Evolutionary conservation across 2,888 invertebrate species (phyloP).

Genomic region (Melipona beecheii): DNA sequence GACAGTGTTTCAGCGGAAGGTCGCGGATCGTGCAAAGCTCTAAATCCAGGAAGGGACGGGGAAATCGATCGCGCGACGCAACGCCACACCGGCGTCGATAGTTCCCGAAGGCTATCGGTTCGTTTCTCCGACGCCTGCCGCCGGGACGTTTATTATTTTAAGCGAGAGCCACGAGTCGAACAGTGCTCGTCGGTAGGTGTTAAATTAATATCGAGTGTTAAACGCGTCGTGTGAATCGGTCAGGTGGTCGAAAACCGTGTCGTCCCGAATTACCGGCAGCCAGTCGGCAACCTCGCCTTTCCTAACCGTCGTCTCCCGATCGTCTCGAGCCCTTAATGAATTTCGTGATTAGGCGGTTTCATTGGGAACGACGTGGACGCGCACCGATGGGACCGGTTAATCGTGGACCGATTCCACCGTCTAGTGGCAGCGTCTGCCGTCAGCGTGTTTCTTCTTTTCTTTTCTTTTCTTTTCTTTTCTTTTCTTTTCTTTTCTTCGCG

Average conservation of each 20-base stretch:
- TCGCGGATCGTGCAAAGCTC: constrained; percentile 3
- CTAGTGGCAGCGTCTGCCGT: neutral
- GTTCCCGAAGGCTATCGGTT: constrained; percentile 38
- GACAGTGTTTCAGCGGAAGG: constrained; percentile 9
- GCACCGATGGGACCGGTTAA: neutral
- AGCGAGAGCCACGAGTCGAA: constrained; percentile 46
- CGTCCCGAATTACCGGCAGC: constrained; percentile 56
- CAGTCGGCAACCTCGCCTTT: constrained; percentile 27
- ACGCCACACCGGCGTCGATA: neutral
- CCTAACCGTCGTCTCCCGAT: constrained; percentile 48
- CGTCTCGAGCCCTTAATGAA: constrained; percentile 70
- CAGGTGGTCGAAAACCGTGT: constrained; percentile 77
- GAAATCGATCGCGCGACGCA: constrained; percentile 30
- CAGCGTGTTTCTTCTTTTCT: neutral
- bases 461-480: neutral
- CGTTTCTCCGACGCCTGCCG: constrained; percentile 19
- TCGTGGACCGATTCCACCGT: neutral
- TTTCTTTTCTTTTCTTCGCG: neutral
- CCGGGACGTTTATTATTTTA: constrained; percentile 70
- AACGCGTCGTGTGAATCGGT: constrained; percentile 80
- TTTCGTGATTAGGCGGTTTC: constrained; percentile 78
- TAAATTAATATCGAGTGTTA: constrained; percentile 76
- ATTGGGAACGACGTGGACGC: constrained; percentile 9
- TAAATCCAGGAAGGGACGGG: constrained; percentile 18
- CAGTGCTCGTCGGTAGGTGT: constrained; percentile 62